These are phyloP conservation scores for Furcula furcula DNA, from an alignment of 2,888 invertebrate species.

Conservation along the genomic window DNA sequence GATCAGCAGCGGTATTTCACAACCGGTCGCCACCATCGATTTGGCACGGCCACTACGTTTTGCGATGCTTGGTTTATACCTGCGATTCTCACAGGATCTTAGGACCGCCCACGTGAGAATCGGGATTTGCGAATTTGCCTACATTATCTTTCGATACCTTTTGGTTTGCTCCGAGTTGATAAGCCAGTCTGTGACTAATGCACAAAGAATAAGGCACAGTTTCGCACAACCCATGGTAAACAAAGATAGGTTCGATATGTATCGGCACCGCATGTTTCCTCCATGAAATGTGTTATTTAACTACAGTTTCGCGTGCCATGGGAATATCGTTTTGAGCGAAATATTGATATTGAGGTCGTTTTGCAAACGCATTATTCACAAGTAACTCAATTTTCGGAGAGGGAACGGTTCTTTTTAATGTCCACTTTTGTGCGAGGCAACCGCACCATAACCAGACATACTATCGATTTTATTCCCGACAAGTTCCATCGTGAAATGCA, in stretches of 20 bases:
- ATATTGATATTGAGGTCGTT: slow-evolving; percentile 32
- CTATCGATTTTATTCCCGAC: slow-evolving; percentile 39
- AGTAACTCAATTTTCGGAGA: slow-evolving; percentile 28
- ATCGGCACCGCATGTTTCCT: slow-evolving; percentile 24
- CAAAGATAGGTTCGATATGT: slow-evolving; percentile 18
- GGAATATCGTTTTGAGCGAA: slow-evolving; percentile 39
- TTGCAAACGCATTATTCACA: slow-evolving; percentile 25
- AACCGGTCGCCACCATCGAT: slow-evolving; percentile 31
- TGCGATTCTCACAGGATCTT: slow-evolving; percentile 44
- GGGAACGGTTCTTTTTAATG: slow-evolving; percentile 21
- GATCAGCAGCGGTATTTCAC: slow-evolving; percentile 21
- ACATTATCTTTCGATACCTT: slow-evolving; percentile 37
- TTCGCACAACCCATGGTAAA: slow-evolving; percentile 9
- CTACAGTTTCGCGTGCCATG: slow-evolving; percentile 39
- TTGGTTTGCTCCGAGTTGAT: slow-evolving; percentile 18
- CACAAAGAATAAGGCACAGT: slow-evolving; percentile 20
- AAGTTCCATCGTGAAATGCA: slow-evolving; percentile 52
- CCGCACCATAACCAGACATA: slow-evolving; percentile 9
- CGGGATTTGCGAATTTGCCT: slow-evolving; percentile 47
- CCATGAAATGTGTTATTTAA: slow-evolving; percentile 39
- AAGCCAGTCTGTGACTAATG: slow-evolving; percentile 21
- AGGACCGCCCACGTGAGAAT: slow-evolving; percentile 42
- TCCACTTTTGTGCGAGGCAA: slow-evolving; percentile 9
- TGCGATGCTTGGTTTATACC: slow-evolving; percentile 28
- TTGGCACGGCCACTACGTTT: slow-evolving; percentile 42